Base-by-base conservation (phyloP, 23 tunicate species). In the Ciona savignyi region DNA sequence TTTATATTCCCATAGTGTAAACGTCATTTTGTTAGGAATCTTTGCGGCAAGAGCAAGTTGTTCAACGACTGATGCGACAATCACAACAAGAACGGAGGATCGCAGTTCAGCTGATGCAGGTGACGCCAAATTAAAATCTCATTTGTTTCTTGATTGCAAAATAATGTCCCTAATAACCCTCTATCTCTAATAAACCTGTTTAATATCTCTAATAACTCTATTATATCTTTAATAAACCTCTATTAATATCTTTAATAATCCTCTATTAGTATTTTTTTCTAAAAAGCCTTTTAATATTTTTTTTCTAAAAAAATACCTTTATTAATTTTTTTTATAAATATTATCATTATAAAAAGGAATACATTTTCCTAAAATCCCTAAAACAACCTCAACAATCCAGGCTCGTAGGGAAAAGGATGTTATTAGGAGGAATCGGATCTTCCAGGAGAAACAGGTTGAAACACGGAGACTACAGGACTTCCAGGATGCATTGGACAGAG, bases 91-190 rank as follows among this genome's bases (percentile, higher is more conserved):
- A 91, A 72, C 65, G 85, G 76, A 65, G 97, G 26, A 83, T 91
- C 6, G 87, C 97, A 0, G 93, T 85, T 1, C 97, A 91, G 62
- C 83, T 91, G 29, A 85, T 91, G 97, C 97, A 91, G 79, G 91
- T 85, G 2, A 49, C n/a, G n/a, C n/a, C n/a, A n/a, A n/a, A n/a
- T n/a, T n/a, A n/a, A n/a, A n/a, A n/a, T n/a, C n/a, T n/a, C n/a
- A n/a, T n/a, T n/a, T n/a, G n/a, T n/a, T n/a, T n/a, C n/a, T n/a
- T n/a, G n/a, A n/a, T n/a, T n/a, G n/a, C n/a, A n/a, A n/a, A n/a
- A n/a, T n/a, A n/a, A n/a, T n/a, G n/a, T n/a, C n/a, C n/a, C n/a
- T n/a, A n/a, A n/a, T n/a, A n/a, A n/a, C n/a, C n/a, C n/a, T n/a
- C n/a, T n/a, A n/a, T n/a, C n/a, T n/a, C n/a, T n/a, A n/a, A n/a